A percentile compares a stretch with the other conserved stretches of the same genome.
Evolutionary conservation across 2,113 vertebrate species (phyloP).

Genomic region (Xiphophorus maculatus): DNA sequence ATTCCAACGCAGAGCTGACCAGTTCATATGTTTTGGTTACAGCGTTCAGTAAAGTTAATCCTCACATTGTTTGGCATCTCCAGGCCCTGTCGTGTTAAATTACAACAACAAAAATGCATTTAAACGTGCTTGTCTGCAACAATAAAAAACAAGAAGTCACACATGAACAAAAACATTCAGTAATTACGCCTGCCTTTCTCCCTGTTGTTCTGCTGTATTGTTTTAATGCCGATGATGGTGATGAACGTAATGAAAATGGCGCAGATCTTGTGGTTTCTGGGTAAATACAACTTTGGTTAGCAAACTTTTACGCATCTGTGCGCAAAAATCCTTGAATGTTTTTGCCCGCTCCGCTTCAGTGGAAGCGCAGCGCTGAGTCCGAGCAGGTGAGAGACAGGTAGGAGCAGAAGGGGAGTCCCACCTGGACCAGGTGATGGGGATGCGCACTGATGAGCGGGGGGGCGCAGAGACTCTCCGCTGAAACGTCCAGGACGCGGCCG

Average conservation of each 20-base stretch:
- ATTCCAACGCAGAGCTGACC: conserved; percentile 24
- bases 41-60: conserved; percentile 6
- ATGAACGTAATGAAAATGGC: background rate
- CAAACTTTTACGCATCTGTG: conserved; percentile 2
- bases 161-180: background rate
- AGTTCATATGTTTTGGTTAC: conserved; percentile 16
- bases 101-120: background rate
- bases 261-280: background rate
- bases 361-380: conserved; percentile 80
- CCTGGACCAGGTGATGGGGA: conserved; percentile 85
- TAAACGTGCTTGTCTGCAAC: background rate
- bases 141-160: background rate
- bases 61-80: background rate
- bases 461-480: conserved; percentile 68
- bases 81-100: conserved; percentile 7
- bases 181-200: conserved; percentile 33
- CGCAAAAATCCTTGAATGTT: background rate
- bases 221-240: background rate
- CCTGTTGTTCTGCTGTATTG: background rate
- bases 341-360: conserved; percentile 51
- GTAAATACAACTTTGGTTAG: background rate
- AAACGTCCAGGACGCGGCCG: conserved; percentile 37
- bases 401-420: conserved; percentile 89
- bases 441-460: conserved; percentile 83
- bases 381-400: conserved; percentile 87